A percentile compares a stretch with the other conserved stretches of the same genome.
Evolutionary conservation across 2,113 vertebrate species (phyloP).

Genomic region (Cercopithecus mona): DNA sequence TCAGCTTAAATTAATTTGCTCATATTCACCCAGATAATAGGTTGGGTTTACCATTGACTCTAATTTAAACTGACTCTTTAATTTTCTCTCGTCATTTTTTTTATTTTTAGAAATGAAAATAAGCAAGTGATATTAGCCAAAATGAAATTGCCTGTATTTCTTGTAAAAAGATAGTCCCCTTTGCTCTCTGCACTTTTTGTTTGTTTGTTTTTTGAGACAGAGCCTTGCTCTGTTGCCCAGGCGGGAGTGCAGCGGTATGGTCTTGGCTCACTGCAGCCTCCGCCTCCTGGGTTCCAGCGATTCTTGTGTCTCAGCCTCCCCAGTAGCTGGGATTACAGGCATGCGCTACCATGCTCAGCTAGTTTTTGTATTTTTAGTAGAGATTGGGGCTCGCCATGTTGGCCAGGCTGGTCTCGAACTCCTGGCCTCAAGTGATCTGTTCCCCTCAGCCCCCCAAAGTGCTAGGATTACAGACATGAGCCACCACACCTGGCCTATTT

Average conservation of each 20-base stretch:
- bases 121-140: background rate
- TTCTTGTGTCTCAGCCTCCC: no score
- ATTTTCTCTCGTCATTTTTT: slow-evolving; percentile 16
- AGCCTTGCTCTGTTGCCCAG: no score
- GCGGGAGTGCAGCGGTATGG: no score
- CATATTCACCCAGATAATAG: background rate
- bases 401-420: background rate
- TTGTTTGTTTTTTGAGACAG: no score
- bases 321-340: no score
- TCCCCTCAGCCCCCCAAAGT: background rate
- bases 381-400: no score
- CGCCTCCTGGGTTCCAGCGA: no score
- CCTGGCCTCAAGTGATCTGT: background rate
- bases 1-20: slow-evolving; percentile 46
- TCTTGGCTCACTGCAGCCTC: no score
- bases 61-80: background rate
- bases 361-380: no score
- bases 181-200: background rate
- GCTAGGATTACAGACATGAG: background rate
- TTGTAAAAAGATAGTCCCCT: background rate
- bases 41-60: background rate
- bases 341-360: no score
- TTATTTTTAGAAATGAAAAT: background rate
- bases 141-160: slow-evolving; percentile 33
- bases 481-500: background rate